phyloP scores from a whole-genome alignment of 2,888 invertebrate species.

The Rosalia funebris region DNA sequence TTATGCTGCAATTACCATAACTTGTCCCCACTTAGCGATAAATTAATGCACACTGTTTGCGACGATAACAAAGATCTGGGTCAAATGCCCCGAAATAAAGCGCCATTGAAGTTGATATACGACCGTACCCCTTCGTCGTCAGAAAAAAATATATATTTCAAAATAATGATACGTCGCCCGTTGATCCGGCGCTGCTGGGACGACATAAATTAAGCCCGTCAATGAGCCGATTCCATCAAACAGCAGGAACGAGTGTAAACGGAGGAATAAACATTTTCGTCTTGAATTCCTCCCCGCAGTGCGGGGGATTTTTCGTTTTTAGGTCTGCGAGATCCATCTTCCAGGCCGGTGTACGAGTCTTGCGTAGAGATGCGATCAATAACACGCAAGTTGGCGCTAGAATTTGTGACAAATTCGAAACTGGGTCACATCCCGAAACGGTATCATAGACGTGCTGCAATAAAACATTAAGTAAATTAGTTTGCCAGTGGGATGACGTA shows the following conservation, averaged over 20 bases:
- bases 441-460: constrained; percentile 29
- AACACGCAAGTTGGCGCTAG: constrained; percentile 49
- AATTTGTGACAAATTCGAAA: constrained; percentile 54
- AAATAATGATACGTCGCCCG: neutral
- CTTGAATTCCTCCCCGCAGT: constrained; percentile 18
- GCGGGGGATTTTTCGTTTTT: constrained; percentile 18
- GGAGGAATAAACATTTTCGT: constrained; percentile 19
- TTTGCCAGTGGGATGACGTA: neutral
- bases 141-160: constrained; percentile 11
- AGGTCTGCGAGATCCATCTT: constrained; percentile 24
- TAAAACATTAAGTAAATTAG: neutral
- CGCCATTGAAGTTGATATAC: neutral
- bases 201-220: constrained; percentile 1
- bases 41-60: constrained; percentile 3
- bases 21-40: constrained; percentile 5
- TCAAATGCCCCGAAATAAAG: constrained; percentile 9
- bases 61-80: constrained; percentile 14
- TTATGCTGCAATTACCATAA: neutral
- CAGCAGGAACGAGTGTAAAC: constrained; percentile 2
- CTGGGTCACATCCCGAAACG: constrained; percentile 55
- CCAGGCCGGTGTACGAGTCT: constrained; percentile 46
- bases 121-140: neutral
- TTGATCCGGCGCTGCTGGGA: neutral
- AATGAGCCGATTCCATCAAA: constrained; percentile 8
- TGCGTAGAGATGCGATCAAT: constrained; percentile 59